These are phyloP conservation scores for Anguilla anguilla DNA, from an alignment of 2,797 vertebrate genomes.

Conservation along the genomic window DNA sequence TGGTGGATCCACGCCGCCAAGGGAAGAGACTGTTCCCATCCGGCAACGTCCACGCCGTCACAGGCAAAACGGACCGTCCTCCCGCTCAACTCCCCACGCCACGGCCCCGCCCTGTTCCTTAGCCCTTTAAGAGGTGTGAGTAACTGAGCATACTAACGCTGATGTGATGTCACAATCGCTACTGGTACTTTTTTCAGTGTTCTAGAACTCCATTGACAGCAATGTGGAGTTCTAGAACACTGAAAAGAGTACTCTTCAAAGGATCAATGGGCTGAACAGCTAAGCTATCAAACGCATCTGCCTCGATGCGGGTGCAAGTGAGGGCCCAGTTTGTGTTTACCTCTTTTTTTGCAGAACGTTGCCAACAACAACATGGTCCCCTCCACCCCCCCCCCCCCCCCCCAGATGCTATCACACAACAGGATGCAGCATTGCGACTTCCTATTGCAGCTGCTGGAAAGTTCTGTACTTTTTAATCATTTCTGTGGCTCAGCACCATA, in stretches of 20 bases:
- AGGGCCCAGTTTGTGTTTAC: conserved; percentile 42
- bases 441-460: conserved; percentile 47
- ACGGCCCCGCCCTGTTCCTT: not conserved
- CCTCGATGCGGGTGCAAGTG: conserved; percentile 2
- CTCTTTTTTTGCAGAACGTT: conserved; percentile 46
- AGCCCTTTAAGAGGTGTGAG: no score
- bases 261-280: not conserved
- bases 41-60: not conserved
- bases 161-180: no score
- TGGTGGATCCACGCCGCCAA: not conserved
- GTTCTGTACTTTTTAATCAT: not conserved
- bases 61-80: not conserved
- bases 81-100: not conserved
- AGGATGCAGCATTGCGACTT: conserved; percentile 62
- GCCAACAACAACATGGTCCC: conserved; percentile 54
- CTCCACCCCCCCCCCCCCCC: conserved; percentile 23
- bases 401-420: conserved; percentile 44
- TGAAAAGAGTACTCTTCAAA: no score
- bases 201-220: no score
- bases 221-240: no score
- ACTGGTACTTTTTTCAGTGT: no score
- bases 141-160: no score
- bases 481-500: not conserved
- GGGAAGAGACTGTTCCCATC: not conserved
- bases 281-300: not conserved